Base-by-base conservation (phyloP, 2,797 vertebrate genomes). In the Pterois miles region DNA sequence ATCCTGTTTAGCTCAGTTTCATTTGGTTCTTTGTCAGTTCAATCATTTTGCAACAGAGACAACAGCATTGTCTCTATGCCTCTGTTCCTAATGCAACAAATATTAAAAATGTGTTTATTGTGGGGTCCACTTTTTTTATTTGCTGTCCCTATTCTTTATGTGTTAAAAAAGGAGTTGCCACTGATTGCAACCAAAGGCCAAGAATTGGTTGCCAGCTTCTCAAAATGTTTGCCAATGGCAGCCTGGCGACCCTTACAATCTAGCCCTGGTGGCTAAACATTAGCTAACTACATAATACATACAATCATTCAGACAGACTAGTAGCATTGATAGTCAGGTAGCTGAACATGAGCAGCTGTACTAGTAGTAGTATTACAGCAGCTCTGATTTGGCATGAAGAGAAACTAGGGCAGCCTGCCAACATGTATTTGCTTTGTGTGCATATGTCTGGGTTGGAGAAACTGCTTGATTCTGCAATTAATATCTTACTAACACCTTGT, bases 371-470 rank as follows among this genome's bases (percentile, higher is more conserved):
- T 52, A 72, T 36, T 43, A 78, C 33, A 53, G 54, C 38, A 75
- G 69, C 22, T n/a, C 18, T 58, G 46, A 65, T 63, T 36, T 57
- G 38, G 60, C 8, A 18, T 68, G 25, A 69, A 72, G 78, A 60
- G 58, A 62, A 74, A 83, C 46, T 46, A 27, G 29, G 75, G 76
- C 74, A 82, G 73, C 69, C 52, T 64, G 77, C 67, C 83, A 74
- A 53, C 40, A 68, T 83, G 52, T 70, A 70, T 83, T 74, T 74
- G 74, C 56, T 79, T 86, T 80, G 79, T 80, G 60, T 86, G 69
- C 69, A 76, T 66, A 63, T 74, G 65, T 78, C 48, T 71, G 52
- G 6, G 75, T 53, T 29, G 53, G 23, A 64, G 34, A 72, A 83
- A 80, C 70, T 76, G 78, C 77, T 82, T 57, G 23, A 48, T 58